Evolutionary conservation across 2,888 invertebrate genomes (phyloP), one percentile per base, ranked within the genome.

Genomic region (Saturnia japonica): DNA sequence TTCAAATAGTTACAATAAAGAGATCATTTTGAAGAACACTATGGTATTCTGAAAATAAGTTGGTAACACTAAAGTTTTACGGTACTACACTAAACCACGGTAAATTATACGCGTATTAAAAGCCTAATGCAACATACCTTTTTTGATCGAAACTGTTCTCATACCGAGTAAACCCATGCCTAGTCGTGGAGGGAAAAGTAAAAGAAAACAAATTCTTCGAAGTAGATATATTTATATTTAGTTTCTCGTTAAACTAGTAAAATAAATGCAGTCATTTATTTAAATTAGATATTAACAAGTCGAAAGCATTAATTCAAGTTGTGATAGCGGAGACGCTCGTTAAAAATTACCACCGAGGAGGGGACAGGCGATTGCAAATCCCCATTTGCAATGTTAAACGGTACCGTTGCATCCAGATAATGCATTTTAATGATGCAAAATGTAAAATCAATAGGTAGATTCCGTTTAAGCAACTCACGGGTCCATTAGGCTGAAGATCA

Each of bases 401-500:
- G 80, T 78, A 77, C 84, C 86, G 86, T 84, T 88, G 91, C 89
- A 88, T 85, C 82, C 86, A 86, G 89, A 92, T 93, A 93, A 92
- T 93, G 92, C 88, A 92, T 95, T 95, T 95, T 95, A 95, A 93
- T 95, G 95, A 87, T 90, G 91, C 80, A 78, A 89, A 91, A 89
- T 90, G 88, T 85, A 81, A 86, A 85, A 87, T 89, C 91, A 86
- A 91, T 88, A 84, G 14, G 57, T 25, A 14, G 84, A 83, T 83
- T 80, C 81, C 78, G 76, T 77, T 74, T 75, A 78, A 47, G 47
- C 45, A 25, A n/a, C 70, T 70, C 43, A 67, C 67, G 40, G n/a
- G 47, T 54, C 47, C 6, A 40, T 68, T 40, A 70, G 87, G 76
- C 77, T 79, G 75, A 72, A 76, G 76, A 82, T 81, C 80, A 77